phyloP scores from a whole-genome alignment of 2,888 invertebrate species.

The Euplagia quadripunctaria region DNA sequence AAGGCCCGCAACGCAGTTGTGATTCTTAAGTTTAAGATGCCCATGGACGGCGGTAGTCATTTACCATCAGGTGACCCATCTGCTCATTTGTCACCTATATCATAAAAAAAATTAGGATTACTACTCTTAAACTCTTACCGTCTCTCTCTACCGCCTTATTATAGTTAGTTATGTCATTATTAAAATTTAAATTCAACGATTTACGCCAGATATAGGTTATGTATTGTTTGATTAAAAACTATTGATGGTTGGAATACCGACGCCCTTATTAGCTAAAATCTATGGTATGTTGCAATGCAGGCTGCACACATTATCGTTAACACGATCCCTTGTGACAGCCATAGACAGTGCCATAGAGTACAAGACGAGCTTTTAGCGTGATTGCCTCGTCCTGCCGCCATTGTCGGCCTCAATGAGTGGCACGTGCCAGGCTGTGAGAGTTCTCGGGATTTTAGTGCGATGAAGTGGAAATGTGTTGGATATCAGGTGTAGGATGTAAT shows the following conservation, averaged over 20 bases:
- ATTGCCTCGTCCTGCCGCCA: constrained; percentile 39
- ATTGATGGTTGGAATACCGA: too few species aligned
- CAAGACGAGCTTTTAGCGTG: constrained; percentile 45
- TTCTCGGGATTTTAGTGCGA: constrained; percentile 7
- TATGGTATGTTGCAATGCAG: not conserved
- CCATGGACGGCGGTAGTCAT: too few species aligned
- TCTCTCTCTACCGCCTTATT: too few species aligned
- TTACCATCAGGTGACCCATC: too few species aligned
- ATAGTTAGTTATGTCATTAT: not conserved
- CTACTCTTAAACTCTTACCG: too few species aligned
- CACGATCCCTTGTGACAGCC: constrained; percentile 5
- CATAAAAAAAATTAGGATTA: too few species aligned
- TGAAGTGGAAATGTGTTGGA: constrained; percentile 7
- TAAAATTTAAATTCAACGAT: not conserved
- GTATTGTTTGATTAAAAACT: too few species aligned
- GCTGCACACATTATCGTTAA: not conserved
- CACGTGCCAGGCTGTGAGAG: constrained; percentile 2
- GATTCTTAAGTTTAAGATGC: too few species aligned
- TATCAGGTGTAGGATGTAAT: not conserved
- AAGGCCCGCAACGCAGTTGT: too few species aligned
- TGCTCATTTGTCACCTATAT: too few species aligned
- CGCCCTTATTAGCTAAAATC: too few species aligned
- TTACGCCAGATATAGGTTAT: not conserved
- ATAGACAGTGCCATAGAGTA: constrained; percentile 14
- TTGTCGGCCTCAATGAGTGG: constrained; percentile 33